phyloP scores from a whole-genome alignment of 1,140 invertebrate genomes.

The Caerostris darwini region DNA sequence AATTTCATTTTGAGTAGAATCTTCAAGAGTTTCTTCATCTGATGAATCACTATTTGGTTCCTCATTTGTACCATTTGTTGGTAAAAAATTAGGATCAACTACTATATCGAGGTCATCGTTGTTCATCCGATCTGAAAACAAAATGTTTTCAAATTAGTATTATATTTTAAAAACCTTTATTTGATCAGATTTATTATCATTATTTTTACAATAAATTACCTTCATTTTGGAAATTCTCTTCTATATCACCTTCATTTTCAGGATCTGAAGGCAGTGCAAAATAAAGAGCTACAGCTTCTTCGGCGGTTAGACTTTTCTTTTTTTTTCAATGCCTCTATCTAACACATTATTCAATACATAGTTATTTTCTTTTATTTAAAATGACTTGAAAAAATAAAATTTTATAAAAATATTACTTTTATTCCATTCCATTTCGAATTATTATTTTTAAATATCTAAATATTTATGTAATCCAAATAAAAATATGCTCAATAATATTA shows the following conservation, averaged over 20 bases:
- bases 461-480: slow-evolving; percentile 44
- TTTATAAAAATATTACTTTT: slow-evolving; percentile 49
- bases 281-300: not conserved
- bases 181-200: slow-evolving; percentile 46
- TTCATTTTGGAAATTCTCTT: slow-evolving; percentile 24
- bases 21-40: slow-evolving; percentile 52
- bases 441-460: no score
- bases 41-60: slow-evolving; percentile 34
- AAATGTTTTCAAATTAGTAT: slow-evolving; percentile 2
- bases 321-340: slow-evolving; percentile 52
- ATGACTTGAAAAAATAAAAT: no score
- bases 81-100: slow-evolving; percentile 26
- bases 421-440: slow-evolving; percentile 35
- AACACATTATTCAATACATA: slow-evolving; percentile 15
- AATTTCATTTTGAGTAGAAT: slow-evolving; percentile 36
- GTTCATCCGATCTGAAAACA: slow-evolving; percentile 42
- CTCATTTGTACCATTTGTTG: no score
- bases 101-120: slow-evolving; percentile 24
- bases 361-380: slow-evolving; percentile 6
- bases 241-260: slow-evolving; percentile 43
- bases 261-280: slow-evolving; percentile 42
- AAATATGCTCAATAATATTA: slow-evolving; percentile 56
- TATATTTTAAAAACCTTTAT: slow-evolving; percentile 51
- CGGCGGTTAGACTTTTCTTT: slow-evolving; percentile 29
- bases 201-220: slow-evolving; percentile 35